These are phyloP conservation scores for Drosophila nr. perissopoda DNA, from an alignment of 2,888 invertebrate genomes.

Conservation along the genomic window DNA sequence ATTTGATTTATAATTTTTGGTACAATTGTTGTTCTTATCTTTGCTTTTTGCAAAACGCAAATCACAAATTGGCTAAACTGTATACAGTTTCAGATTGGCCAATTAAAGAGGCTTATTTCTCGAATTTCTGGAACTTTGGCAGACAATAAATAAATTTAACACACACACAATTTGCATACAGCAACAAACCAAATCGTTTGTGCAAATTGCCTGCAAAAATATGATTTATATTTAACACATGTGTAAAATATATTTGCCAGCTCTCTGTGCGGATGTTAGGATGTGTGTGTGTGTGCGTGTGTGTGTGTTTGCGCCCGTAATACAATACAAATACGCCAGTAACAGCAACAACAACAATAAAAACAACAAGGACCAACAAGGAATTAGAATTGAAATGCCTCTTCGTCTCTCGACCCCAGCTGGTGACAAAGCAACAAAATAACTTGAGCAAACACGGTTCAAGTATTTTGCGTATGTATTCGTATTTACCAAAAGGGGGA, in stretches of 20 bases:
- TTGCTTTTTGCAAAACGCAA: constrained; percentile 15
- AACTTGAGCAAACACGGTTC: constrained; percentile 67
- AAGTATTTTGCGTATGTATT: constrained; percentile 35
- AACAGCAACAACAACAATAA: constrained; percentile 11
- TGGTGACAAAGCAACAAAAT: constrained; percentile 67
- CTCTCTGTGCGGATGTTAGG: neutral
- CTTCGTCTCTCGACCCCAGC: constrained; percentile 46
- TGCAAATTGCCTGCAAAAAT: constrained; percentile 75
- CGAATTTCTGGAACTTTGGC: constrained; percentile 11
- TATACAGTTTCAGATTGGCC: constrained; percentile 16
- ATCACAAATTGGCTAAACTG: constrained; percentile 11
- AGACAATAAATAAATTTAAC: constrained; percentile 58
- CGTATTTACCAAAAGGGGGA: constrained; percentile 10
- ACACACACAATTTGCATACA: constrained; percentile 28
- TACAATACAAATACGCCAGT: constrained; percentile 71
- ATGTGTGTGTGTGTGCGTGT: constrained; percentile 17
- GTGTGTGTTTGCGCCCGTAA: constrained; percentile 50
- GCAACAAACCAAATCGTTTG: constrained; percentile 70
- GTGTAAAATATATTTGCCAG: constrained; percentile 62
- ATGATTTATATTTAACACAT: constrained; percentile 75
- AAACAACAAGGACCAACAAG: constrained; percentile 33
- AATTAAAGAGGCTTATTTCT: constrained; percentile 50
- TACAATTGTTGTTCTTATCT: constrained; percentile 1
- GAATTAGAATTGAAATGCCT: constrained; percentile 49
- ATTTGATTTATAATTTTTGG: neutral